A percentile compares a stretch with the other conserved stretches of the same genome.
Conservation (phyloP, 1,140 invertebrate genomes). For the Chironomus tepperi region DNA sequence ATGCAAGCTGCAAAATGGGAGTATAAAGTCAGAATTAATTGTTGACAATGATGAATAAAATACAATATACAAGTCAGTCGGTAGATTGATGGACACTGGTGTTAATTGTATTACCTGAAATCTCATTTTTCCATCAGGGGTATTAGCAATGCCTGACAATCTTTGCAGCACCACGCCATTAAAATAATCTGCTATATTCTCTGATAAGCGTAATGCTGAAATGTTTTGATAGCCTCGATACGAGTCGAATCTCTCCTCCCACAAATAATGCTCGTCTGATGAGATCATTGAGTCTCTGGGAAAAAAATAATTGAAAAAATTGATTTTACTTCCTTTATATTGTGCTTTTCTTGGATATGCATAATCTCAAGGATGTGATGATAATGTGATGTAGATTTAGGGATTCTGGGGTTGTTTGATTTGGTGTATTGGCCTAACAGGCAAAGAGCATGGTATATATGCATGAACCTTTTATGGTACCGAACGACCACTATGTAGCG, state of each 20-base stretch:
- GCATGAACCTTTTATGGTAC: too few relatives aligned
- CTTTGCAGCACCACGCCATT: conserved; percentile 71
- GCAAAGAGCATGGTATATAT: too few relatives aligned
- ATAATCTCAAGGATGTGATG: too few relatives aligned
- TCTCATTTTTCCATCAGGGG: conserved; percentile 34
- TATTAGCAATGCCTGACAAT: conserved; percentile 50
- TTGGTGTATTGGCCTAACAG: neutral
- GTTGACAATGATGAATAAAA: too few relatives aligned
- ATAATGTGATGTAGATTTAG: too few relatives aligned
- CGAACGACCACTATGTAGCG: too few relatives aligned
- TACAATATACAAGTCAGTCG: too few relatives aligned
- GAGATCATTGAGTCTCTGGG: conserved; percentile 81
- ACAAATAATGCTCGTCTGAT: conserved; percentile 64
- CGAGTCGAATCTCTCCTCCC: conserved; percentile 62
- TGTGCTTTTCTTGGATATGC: too few relatives aligned
- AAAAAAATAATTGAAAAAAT: neutral
- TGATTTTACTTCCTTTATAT: too few relatives aligned
- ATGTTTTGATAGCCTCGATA: conserved; percentile 43
- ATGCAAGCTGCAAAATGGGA: conserved; percentile 56
- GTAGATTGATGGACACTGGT: too few relatives aligned
- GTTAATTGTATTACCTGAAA: conserved; percentile 36
- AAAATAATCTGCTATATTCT: conserved; percentile 74
- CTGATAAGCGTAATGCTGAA: conserved; percentile 53
- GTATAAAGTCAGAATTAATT: too few relatives aligned
- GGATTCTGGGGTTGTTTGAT: neutral